Percentiles rank a stretch among this genome's conserved stretches.
Conservation (phyloP, 2,797 vertebrate species). For the Margarornis squamiger region DNA sequence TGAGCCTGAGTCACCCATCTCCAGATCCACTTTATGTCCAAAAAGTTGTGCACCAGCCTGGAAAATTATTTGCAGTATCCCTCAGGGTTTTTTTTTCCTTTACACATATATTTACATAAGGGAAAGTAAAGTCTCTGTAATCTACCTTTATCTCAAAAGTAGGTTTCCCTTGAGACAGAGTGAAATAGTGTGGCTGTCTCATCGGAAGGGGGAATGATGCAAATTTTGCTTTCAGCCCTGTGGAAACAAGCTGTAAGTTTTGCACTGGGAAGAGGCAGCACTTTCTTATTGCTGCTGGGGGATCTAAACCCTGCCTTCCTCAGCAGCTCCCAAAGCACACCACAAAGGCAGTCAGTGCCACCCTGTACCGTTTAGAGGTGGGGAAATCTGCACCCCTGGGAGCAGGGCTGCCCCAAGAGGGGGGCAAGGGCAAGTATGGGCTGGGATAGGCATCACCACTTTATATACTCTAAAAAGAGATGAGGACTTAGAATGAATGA, state of each 20-base stretch:
- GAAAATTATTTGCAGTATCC: not conserved
- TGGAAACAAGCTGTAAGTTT: not conserved
- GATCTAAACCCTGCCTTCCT: not conserved
- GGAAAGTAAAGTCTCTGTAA: not conserved
- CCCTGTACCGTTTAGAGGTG: not conserved
- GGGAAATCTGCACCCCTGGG: not conserved
- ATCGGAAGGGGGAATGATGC: not conserved
- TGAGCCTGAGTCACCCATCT: not conserved
- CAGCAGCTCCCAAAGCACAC: not conserved
- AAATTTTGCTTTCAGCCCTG: not conserved
- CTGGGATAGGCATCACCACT: not conserved
- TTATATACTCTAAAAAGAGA: not conserved
- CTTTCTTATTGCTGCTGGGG: not conserved
- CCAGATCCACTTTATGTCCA: not conserved
- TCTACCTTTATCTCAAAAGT: not conserved
- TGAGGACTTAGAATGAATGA: not conserved
- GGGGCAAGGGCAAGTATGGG: fast-evolving
- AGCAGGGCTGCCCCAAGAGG: not conserved
- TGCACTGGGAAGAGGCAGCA: not conserved
- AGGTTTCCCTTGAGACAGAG: not conserved
- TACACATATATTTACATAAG: not conserved
- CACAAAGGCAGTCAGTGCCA: not conserved
- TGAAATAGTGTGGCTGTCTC: not conserved
- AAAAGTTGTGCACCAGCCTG: not conserved
- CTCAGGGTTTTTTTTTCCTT: not conserved